phyloP scores from a whole-genome alignment of 2,113 vertebrate species.

The Narcine bancroftii region DNA sequence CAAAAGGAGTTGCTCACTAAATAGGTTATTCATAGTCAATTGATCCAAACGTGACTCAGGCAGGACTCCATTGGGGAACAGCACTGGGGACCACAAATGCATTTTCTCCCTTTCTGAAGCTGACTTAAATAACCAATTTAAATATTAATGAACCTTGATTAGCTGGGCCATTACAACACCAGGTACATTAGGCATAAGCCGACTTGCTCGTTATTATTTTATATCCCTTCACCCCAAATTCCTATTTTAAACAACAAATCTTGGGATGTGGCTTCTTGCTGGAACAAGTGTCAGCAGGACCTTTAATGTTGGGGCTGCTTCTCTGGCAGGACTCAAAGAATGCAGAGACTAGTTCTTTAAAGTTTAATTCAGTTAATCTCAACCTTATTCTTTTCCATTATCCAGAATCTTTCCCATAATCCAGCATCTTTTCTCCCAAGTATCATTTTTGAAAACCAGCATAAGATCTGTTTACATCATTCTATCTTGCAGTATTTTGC shows the following conservation, averaged over 20 bases:
- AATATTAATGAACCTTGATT: neutral
- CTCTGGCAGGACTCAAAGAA: neutral
- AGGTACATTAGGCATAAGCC: neutral
- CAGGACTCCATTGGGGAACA: neutral
- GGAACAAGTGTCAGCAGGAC: no score
- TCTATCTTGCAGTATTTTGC: neutral
- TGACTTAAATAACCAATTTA: neutral
- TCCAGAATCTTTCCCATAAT: neutral
- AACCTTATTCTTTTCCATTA: neutral
- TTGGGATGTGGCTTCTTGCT: neutral
- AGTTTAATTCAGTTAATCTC: neutral
- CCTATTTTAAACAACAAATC: neutral
- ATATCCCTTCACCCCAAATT: neutral
- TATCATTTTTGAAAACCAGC: neutral
- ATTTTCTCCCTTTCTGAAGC: neutral
- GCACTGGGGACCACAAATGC: neutral
- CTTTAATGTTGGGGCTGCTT: neutral
- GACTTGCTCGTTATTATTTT: neutral
- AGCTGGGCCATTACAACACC: neutral
- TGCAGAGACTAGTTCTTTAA: neutral
- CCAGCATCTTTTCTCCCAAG: neutral
- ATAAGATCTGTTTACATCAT: neutral
- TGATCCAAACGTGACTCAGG: neutral
- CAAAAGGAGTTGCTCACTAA: neutral
- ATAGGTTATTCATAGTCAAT: neutral